Percentiles rank a stretch among this genome's conserved stretches.
Evolutionary conservation across 2,888 invertebrate species (phyloP).

Genomic region (Drosophila greeni): DNA sequence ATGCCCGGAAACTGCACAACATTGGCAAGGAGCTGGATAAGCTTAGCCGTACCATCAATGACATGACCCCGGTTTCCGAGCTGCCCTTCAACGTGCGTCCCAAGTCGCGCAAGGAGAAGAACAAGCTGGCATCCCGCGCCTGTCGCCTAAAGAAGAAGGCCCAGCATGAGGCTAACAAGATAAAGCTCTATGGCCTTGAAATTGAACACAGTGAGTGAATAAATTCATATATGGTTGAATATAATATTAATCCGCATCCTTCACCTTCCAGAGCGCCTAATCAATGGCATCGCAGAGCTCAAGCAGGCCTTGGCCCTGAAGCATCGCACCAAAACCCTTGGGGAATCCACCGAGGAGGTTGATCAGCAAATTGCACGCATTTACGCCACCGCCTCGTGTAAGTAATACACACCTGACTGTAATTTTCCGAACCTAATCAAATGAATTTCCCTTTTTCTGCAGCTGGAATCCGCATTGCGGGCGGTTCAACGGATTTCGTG

Average conservation of each 20-base stretch:
- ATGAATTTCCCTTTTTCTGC: constrained; percentile 9
- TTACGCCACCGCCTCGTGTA: constrained; percentile 75
- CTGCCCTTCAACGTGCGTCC: constrained; percentile 92
- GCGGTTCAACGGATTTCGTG: constrained; percentile 94
- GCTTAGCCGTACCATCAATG: constrained; percentile 93
- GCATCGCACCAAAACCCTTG: constrained; percentile 75
- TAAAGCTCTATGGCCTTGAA: constrained; percentile 95
- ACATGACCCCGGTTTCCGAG: constrained; percentile 97
- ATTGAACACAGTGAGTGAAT: constrained; percentile 92
- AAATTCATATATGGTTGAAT: background rate
- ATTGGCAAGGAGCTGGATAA: constrained; percentile 96
- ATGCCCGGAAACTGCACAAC: constrained; percentile 91
- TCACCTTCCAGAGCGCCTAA: constrained; percentile 84
- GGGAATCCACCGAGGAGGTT: constrained; percentile 81
- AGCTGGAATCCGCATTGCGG: constrained; percentile 91
- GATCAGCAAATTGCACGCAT: constrained; percentile 86
- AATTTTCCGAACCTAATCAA: background rate
- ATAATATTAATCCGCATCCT: background rate
- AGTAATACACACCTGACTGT: constrained; percentile 27
- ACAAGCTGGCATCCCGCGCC: constrained; percentile 97
- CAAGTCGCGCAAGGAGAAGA: constrained; percentile 97
- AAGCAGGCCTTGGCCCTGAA: constrained; percentile 87
- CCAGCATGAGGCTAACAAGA: constrained; percentile 98
- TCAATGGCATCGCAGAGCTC: constrained; percentile 87
- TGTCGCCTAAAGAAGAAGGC: constrained; percentile 99